Base-by-base conservation (phyloP, 1,140 invertebrate genomes). In the Cotesia glomerata region DNA sequence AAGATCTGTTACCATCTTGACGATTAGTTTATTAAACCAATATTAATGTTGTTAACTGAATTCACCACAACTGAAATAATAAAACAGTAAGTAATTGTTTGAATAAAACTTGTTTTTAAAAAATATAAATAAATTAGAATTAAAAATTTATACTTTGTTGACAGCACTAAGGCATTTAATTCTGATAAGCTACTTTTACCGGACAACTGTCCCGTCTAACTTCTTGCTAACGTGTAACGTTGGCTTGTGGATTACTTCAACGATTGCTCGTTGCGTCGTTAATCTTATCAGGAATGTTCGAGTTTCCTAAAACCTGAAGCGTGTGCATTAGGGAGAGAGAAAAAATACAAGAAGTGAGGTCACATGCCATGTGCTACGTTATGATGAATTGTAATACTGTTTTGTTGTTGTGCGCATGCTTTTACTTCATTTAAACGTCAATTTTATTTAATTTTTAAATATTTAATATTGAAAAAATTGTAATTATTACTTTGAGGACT, bases 1-100 rank as follows among this genome's bases (percentile, higher is more conserved):
- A 66, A 84, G 75, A 32, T 56, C 62, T 49, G 74, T 71, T n/a
- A 81, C 75, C 80, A 82, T 84, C 7, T 59, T 72, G 63, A 8
- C 18, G 26, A 54, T 13, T 14, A 14, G 36, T 26, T 52, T 16
- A 54, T 26, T 52, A 11, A 67, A 4, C 49, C n/a, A n/a, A n/a
- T n/a, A n/a, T n/a, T n/a, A n/a, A n/a, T n/a, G n/a, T n/a, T n/a
- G n/a, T n/a, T n/a, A n/a, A n/a, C n/a, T n/a, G n/a, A n/a, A n/a
- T n/a, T n/a, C 3, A 35, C 16, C 1, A 69, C 51, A 49, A 14
- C 36, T 49, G 18, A 8, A 64, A 26, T n/a, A 35, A n/a, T 4
- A 13, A n/a, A 62, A 35, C 2, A 35, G 11, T 39, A 61, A 56
- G 9, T 16, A 54, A n/a, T n/a, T n/a, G n/a, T n/a, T n/a, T n/a